phyloP scores from a whole-genome alignment of 2,113 vertebrate species.

The Ondatra zibethicus region DNA sequence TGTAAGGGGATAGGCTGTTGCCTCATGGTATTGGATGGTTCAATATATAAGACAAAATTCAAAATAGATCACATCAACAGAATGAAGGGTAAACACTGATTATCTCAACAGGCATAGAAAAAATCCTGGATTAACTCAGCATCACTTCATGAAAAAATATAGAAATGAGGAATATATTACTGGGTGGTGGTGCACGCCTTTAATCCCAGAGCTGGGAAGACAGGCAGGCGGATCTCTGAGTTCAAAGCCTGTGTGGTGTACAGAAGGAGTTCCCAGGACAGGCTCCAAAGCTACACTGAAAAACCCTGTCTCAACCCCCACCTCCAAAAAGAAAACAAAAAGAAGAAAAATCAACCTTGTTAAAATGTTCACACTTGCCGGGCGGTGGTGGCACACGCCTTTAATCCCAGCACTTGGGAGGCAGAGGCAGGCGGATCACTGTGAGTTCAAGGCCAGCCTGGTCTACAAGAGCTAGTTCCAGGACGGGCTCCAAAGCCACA shows the following conservation, averaged over 20 bases:
- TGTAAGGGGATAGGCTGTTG: too few species aligned
- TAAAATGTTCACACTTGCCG: background rate
- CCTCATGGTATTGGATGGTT: background rate
- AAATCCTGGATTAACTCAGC: background rate
- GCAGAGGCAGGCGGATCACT: too few species aligned
- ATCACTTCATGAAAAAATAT: background rate
- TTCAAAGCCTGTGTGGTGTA: background rate
- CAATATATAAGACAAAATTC: background rate
- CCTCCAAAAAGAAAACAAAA: too few species aligned
- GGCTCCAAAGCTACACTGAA: too few species aligned
- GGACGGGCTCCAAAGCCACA: too few species aligned
- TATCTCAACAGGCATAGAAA: background rate
- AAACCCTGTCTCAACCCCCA: too few species aligned
- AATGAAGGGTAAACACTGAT: background rate
- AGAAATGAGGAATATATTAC: background rate
- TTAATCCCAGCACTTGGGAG: too few species aligned
- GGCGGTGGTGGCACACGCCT: background rate
- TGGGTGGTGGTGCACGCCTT: background rate
- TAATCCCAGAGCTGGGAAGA: background rate
- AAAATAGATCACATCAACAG: background rate
- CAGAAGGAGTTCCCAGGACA: background rate
- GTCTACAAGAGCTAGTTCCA: too few species aligned
- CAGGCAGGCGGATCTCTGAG: background rate
- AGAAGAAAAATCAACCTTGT: background rate
- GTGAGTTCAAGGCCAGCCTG: too few species aligned